Base-by-base conservation (phyloP, 2,113 vertebrate species). In the Glaucomys volans region DNA sequence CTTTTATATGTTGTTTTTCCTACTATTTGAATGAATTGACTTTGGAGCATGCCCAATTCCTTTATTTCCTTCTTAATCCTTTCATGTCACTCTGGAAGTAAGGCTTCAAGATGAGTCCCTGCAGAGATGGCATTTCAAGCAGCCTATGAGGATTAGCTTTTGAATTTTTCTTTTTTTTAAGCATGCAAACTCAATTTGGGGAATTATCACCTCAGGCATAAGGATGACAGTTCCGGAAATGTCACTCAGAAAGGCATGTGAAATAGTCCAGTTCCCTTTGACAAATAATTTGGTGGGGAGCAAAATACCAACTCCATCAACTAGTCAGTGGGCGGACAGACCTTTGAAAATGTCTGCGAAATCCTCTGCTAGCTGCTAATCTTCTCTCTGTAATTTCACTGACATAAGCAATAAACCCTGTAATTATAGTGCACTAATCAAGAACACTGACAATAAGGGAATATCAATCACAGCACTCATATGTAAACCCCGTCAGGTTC, bases 131-230 rank as follows among this genome's bases (percentile, higher is more conserved):
- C 95, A 97, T 98, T 97, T 97, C 96, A 96, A 95, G 42, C 93
- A 95, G 94, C 94, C 96, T 91, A 81, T 92, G 47, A 93, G 91
- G 94, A 96, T 97, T 96, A 95, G 76, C 77, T 92, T 94, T 96
- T 47, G 66, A 47, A 3, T n/a, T 44, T 94, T 90, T 91, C n/a
- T 76, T 54, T 76, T 64, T 74, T 91, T 92, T 26, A 84, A 95
- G 89, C 93, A 96, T 37, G 32, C 80, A 98, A 97, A 97, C 96
- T 52, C 95, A 97, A 96, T 98, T 98, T 97, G 91, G 64, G 89
- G 82, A 98, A 98, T 97, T 96, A 98, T 98, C 97, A 97, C 96
- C 96, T 97, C 93, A 97, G 97, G 96, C 98, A 96, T 97, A 97
- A 95, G 93, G 96, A 97, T 95, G 95, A 96, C 97, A 93, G 97